A percentile compares a stretch with the other conserved stretches of the same genome.
Conservation (phyloP, 2,797 vertebrate species). For the Acrossocheilus fasciatus region DNA sequence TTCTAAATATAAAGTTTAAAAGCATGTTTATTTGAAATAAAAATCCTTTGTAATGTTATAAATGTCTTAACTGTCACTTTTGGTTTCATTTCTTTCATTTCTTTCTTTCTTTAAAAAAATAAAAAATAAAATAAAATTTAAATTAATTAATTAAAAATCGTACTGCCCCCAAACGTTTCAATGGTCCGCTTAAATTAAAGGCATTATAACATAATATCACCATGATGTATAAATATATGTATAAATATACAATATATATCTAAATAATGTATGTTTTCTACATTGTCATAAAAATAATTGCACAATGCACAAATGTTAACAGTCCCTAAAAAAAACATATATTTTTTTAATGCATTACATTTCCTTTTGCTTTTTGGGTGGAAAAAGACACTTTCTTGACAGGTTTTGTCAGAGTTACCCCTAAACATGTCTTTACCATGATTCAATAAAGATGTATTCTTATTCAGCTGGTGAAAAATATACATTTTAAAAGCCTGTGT, state of each 20-base stretch:
- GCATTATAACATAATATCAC: neutral
- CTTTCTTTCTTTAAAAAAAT: neutral
- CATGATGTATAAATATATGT: neutral
- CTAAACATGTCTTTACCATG: neutral
- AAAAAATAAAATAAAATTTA: too few relatives aligned
- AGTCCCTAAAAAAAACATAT: too few relatives aligned
- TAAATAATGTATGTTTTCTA: neutral
- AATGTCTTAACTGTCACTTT: neutral
- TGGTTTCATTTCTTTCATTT: neutral
- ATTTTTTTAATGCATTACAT: neutral
- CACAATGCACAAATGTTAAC: too few relatives aligned
- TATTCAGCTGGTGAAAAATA: neutral
- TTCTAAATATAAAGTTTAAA: neutral
- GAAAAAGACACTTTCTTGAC: neutral
- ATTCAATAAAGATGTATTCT: neutral
- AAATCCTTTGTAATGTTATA: neutral
- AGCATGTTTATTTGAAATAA: neutral
- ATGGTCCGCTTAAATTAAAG: neutral
- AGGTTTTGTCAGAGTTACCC: neutral
- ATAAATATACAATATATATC: neutral
- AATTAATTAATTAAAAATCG: neutral
- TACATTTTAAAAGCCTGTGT: slow-evolving; percentile 19
- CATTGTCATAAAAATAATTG: too few relatives aligned
- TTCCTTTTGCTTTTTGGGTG: neutral
- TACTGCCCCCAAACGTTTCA: neutral